Conservation (phyloP, 2,797 vertebrate species). For the Potorous gilbertii region DNA sequence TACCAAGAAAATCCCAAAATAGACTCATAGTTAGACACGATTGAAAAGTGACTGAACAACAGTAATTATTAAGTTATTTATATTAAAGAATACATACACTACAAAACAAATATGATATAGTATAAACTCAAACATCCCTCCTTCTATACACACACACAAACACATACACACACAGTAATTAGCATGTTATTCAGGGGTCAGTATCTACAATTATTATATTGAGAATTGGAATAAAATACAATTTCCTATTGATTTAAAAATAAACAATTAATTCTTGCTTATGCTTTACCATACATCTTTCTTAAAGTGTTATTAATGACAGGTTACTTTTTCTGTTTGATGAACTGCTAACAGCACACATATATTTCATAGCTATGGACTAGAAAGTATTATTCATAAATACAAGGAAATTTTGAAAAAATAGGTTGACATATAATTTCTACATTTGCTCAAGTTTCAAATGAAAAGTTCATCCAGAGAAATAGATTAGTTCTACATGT, state of each 20-base stretch:
- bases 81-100: background rate
- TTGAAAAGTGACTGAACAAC: background rate
- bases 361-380: background rate
- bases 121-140: background rate
- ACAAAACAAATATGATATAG: background rate
- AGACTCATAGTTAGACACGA: background rate
- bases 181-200: background rate
- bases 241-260: background rate
- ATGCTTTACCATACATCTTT: background rate
- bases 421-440: background rate
- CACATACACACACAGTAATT: background rate
- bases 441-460: background rate
- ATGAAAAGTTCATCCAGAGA: background rate
- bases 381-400: background rate
- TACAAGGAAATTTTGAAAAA: background rate
- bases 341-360: background rate
- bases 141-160: background rate
- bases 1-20: background rate
- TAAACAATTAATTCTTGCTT: background rate
- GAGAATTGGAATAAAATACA: background rate
- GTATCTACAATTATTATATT: background rate
- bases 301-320: background rate
- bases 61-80: background rate
- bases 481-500: background rate
- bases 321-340: background rate